A percentile compares a stretch with the other conserved stretches of the same genome.
phyloP scores from a whole-genome alignment of 2,888 invertebrate genomes.

The Alentia gelatinosa region DNA sequence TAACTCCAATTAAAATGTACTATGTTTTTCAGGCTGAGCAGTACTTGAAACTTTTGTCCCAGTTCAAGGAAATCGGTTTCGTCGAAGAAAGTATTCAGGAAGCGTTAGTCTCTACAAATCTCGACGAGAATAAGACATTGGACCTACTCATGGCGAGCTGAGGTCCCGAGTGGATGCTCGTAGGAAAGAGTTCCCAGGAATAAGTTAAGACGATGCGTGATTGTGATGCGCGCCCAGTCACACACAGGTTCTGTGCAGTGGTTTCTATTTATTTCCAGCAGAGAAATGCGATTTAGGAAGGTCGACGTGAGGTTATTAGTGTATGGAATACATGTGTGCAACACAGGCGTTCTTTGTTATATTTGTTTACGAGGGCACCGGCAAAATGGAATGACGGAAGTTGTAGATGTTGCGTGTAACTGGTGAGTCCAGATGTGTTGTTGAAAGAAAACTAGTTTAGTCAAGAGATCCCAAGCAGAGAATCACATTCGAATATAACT shows the following conservation, averaged over 20 bases:
- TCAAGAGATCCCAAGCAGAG: no score
- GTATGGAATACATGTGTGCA: no score
- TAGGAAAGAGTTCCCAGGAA: not conserved
- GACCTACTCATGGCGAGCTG: constrained; percentile 56
- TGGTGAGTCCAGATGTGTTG: no score
- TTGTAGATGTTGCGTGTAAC: no score
- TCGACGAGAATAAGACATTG: constrained; percentile 56
- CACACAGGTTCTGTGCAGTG: not conserved
- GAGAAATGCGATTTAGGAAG: not conserved
- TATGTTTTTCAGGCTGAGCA: constrained; percentile 55
- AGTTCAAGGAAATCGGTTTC: constrained; percentile 58
- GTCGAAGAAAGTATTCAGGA: constrained; percentile 46
- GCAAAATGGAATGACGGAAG: no score
- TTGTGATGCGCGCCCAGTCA: not conserved
- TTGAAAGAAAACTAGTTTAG: no score
- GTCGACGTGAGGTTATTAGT: not conserved
- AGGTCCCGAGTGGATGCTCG: no score
- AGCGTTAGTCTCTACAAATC: constrained; percentile 45
- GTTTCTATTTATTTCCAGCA: not conserved
- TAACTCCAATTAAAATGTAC: no score
- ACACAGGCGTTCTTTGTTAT: no score
- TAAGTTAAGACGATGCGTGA: not conserved
- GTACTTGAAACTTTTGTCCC: constrained; percentile 51
- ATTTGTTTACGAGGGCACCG: no score
- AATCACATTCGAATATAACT: no score